Conservation (phyloP, 2,797 vertebrate species). For the Sebastes trivittatus region DNA sequence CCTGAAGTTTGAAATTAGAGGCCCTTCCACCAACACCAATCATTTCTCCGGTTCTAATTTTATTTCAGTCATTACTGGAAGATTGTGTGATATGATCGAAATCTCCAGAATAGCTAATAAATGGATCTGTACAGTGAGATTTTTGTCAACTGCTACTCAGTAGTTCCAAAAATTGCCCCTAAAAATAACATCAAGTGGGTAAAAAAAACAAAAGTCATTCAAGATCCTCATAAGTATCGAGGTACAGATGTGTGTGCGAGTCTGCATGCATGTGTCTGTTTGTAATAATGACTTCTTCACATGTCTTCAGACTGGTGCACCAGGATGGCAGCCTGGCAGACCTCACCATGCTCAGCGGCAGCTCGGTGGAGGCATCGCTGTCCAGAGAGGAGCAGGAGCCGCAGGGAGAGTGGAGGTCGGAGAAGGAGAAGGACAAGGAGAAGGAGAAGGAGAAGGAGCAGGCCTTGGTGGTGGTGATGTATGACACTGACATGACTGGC, state of each 20-base stretch:
- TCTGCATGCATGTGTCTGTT: neutral
- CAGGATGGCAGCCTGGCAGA: conserved; percentile 95
- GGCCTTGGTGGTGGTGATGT: conserved; percentile 69
- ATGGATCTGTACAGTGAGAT: neutral
- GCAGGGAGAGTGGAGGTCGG: neutral
- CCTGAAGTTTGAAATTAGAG: neutral
- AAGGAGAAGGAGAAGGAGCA: conserved; percentile 40
- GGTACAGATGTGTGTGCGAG: conserved; percentile 9
- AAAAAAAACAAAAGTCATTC: neutral
- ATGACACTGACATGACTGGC: conserved; percentile 47
- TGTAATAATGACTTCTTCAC: neutral
- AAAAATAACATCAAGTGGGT: neutral
- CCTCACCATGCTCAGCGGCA: conserved; percentile 90
- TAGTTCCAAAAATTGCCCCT: neutral
- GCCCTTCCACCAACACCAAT: neutral
- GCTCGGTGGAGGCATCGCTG: conserved; percentile 74
- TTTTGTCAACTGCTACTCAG: neutral
- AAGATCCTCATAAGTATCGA: conserved; percentile 62
- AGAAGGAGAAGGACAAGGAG: conserved; percentile 28
- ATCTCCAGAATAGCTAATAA: neutral
- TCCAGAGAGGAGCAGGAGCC: conserved; percentile 65
- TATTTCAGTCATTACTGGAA: neutral
- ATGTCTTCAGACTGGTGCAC: conserved; percentile 87
- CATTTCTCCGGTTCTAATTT: neutral
- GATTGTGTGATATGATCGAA: neutral